Conservation (phyloP, 1,140 invertebrate species). For the Drosophila sp. region DNA sequence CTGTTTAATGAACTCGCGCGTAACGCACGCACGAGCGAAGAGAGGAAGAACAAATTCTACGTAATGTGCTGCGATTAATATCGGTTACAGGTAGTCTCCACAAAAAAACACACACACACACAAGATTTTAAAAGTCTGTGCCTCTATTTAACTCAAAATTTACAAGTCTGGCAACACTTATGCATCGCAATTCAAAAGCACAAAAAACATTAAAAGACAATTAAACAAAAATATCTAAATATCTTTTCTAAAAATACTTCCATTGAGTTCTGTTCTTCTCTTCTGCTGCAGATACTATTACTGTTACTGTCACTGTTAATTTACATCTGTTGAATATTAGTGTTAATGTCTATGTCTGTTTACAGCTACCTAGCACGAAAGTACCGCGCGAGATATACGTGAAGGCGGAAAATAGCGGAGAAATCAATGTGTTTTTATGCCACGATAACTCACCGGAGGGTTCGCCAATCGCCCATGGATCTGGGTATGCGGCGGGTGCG, state of each 20-base stretch:
- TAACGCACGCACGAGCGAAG: constrained; percentile 16
- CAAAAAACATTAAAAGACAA: neutral
- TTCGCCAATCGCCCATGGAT: constrained; percentile 69
- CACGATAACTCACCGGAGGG: constrained; percentile 88
- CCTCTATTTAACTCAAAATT: neutral
- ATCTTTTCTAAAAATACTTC: constrained; percentile 11
- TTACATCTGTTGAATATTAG: constrained; percentile 4
- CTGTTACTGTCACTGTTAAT: constrained; percentile 2
- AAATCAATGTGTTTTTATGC: constrained; percentile 97
- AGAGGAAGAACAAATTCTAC: neutral
- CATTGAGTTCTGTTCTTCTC: too few species aligned
- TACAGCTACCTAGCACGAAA: constrained; percentile 86
- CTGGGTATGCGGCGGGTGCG: constrained; percentile 44
- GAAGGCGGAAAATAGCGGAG: constrained; percentile 91
- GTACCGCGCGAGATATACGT: constrained; percentile 92
- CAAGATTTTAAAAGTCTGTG: neutral
- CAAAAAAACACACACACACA: neutral
- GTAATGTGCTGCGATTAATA: constrained; percentile 16
- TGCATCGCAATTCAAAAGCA: neutral
- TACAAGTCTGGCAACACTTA: constrained; percentile 12
- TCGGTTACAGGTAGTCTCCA: constrained; percentile 15
- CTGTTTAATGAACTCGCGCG: constrained; percentile 71
- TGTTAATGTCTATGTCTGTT: constrained; percentile 22
- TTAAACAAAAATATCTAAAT: constrained; percentile 3
- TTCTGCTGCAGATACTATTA: too few species aligned